Evolutionary conservation across 37 sponge, comb jelly and placozoan genomes (phyloP).

Genomic region (Corticium candelabrum): DNA sequence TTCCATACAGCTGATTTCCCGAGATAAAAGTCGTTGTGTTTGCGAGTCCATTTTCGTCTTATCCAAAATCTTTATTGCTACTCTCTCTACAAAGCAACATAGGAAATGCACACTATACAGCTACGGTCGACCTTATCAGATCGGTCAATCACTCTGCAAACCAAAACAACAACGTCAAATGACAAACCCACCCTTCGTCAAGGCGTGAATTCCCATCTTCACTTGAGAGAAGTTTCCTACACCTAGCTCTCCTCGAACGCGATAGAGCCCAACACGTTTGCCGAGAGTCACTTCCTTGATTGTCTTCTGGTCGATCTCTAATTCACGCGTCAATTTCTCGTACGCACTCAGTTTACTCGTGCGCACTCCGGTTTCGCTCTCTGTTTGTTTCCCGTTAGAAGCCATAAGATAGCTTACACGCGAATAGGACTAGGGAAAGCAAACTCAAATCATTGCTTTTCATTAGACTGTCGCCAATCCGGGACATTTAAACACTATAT

Average conservation of each 20-base stretch:
- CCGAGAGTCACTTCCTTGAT: conserved; percentile 51
- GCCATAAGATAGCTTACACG: too few species aligned
- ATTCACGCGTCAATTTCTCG: conserved; percentile 25
- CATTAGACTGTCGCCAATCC: too few species aligned
- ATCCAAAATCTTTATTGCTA: conserved; percentile 79
- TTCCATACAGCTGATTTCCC: conserved; percentile 71
- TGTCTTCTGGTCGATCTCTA: conserved; percentile 32
- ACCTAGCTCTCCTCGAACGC: conserved; percentile 54
- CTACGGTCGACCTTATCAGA: neutral
- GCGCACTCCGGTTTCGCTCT: neutral
- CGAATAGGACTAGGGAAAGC: too few species aligned
- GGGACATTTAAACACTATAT: too few species aligned
- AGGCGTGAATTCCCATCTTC: conserved; percentile 64
- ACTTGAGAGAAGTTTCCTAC: conserved; percentile 73
- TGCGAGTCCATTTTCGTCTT: conserved; percentile 52
- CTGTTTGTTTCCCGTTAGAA: neutral
- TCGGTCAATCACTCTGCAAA: neutral
- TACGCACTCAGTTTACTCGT: conserved; percentile 6
- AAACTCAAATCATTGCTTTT: too few species aligned
- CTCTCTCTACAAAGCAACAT: conserved; percentile 44
- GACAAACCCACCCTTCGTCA: conserved; percentile 53
- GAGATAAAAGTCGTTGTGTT: conserved; percentile 49
- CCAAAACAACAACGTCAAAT: too few species aligned
- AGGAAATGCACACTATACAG: too few species aligned
- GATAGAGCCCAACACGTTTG: conserved; percentile 63